Evolutionary conservation across 2,797 vertebrate genomes (phyloP), one percentile per base, ranked within the genome.

Genomic region (Danio jaintianensis): DNA sequence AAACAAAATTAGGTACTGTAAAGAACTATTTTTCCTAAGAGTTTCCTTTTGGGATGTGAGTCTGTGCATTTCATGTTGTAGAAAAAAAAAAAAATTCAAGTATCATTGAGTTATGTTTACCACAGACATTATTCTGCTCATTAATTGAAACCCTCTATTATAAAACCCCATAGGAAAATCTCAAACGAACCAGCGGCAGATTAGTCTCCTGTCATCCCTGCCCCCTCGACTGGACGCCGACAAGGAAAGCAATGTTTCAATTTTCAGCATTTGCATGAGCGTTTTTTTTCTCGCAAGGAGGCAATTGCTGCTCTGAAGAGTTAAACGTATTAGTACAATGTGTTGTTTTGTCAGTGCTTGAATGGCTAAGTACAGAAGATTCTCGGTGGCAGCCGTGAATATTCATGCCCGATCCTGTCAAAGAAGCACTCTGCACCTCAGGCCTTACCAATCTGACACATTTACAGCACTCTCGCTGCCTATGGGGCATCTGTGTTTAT

Each of bases 381-480:
- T 29, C 20, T 67, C 4, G 13, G 45, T 72, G 69, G 50, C 38
- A 45, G 40, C 5, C 0, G 52, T 56, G 18, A 72, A 45, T 43
- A 56, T 71, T 22, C 69, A 56, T 56, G 69, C 13, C 12, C 6
- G 7, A 58, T 58, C 48, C 67, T 40, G 16, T 70, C n/a, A 18
- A 56, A 72, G 12, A 72, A 56, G 38, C 52, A 15, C 7, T 55
- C n/a, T 42, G 38, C 16, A 56, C 38, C 36, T 55, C 52, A 20
- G 50, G 69, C 38, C 40, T 53, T 42, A 43, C 29, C 12, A 15
- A 15, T 20, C 9, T 71, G 50, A 71, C 69, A 56, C 38, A 72
- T 72, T 43, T 43, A 18, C 38, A 56, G 18, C 50, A 15, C 38
- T 72, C 16, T 12, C 4, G 1, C 36, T 70, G 50, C 36, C 50